Percentiles rank a stretch among this genome's conserved stretches.
Evolutionary conservation across 2,888 invertebrate species (phyloP).

Genomic region (Invenusta paracnida): DNA sequence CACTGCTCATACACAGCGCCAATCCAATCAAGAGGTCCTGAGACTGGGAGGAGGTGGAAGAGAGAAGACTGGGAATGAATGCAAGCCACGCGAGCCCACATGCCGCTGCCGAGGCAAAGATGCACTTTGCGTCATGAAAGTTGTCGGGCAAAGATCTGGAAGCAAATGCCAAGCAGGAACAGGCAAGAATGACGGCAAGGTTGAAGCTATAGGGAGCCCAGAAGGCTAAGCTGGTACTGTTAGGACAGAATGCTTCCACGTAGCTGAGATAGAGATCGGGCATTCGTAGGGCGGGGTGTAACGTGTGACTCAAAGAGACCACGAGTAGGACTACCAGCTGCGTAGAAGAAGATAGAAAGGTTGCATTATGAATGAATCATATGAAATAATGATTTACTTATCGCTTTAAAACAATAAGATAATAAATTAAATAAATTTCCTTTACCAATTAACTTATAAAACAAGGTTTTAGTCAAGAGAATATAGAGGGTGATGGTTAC

Average conservation of each 20-base stretch:
- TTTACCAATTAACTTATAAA: no score
- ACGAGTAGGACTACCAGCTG: not conserved
- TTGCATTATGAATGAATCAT: no score
- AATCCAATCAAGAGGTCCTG: not conserved
- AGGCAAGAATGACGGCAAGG: not conserved
- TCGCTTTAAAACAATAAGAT: no score
- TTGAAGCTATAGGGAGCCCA: not conserved
- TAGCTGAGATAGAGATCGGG: not conserved
- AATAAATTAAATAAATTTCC: no score
- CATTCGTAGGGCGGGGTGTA: not conserved
- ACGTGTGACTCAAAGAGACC: not conserved
- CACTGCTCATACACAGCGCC: conserved; percentile 32
- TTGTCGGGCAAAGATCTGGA: conserved; percentile 9
- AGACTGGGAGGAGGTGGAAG: not conserved
- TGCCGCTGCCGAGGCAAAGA: not conserved
- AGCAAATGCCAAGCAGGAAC: not conserved
- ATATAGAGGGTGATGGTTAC: no score
- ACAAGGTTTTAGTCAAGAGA: no score
- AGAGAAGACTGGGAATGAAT: not conserved
- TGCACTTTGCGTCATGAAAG: conserved; percentile 19
- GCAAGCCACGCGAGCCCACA: not conserved
- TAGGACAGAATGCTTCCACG: not conserved
- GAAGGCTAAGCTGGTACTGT: not conserved
- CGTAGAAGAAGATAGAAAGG: no score
- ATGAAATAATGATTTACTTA: no score